Evolutionary conservation across 2,113 vertebrate species (phyloP).

Genomic region (Cricetomys ansorgei): DNA sequence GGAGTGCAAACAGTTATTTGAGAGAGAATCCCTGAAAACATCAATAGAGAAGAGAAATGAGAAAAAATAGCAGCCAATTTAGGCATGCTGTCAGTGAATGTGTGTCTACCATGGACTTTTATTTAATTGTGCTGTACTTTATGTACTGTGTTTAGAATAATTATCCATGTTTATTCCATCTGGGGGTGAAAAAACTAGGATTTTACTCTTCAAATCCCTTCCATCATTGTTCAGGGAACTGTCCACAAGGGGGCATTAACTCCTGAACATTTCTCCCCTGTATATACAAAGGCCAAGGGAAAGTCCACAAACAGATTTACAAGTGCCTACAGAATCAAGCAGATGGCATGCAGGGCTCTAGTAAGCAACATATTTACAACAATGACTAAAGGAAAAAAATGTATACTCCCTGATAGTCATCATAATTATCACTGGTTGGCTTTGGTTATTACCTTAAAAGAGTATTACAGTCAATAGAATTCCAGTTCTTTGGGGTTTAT

Average conservation of each 20-base stretch:
- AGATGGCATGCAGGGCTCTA: not conserved
- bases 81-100: not conserved
- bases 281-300: not conserved
- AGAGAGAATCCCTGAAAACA: constrained; percentile 1
- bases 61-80: not conserved
- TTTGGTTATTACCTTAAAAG: not conserved
- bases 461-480: constrained; percentile 25
- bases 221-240: not conserved
- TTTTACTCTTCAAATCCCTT: constrained; percentile 28
- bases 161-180: not conserved
- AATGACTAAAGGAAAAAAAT: not conserved
- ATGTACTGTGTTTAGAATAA: not conserved
- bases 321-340: not conserved
- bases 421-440: not conserved
- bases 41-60: not conserved
- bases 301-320: not conserved
- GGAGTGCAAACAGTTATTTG: not conserved
- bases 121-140: constrained; percentile 1
- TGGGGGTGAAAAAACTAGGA: not conserved
- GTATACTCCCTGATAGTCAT: not conserved
- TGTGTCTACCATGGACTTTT: not conserved
- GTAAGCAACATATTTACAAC: not conserved
- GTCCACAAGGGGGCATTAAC: not conserved
- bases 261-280: constrained; percentile 6
- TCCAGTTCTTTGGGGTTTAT: constrained; percentile 4